A percentile compares a stretch with the other conserved stretches of the same genome.
Conservation (phyloP, 2,888 invertebrate species). For the Julus scanicus region DNA sequence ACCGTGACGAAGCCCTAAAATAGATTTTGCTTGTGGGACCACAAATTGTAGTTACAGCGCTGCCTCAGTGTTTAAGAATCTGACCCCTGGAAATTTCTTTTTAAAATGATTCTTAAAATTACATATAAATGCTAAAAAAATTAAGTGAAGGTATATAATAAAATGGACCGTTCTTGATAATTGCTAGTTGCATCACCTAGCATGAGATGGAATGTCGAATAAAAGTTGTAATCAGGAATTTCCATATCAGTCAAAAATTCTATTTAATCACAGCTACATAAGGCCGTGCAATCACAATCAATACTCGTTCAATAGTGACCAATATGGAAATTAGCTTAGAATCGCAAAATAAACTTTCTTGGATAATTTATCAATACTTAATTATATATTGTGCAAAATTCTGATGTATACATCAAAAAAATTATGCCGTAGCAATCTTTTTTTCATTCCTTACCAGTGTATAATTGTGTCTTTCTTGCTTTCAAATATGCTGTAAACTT, state of each 20-base stretch:
- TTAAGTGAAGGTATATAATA: not conserved
- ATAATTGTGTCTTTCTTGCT: not conserved
- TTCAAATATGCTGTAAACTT: conserved; percentile 31
- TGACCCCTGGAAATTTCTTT: too few relatives aligned
- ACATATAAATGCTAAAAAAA: too few relatives aligned
- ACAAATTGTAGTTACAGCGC: too few relatives aligned
- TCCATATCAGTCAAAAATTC: not conserved
- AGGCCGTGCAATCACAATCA: not conserved
- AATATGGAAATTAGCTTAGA: not conserved
- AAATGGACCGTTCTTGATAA: not conserved
- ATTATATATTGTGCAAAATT: not conserved
- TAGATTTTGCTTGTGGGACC: too few relatives aligned
- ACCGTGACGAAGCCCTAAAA: too few relatives aligned
- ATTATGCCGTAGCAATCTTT: not conserved
- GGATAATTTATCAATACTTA: not conserved
- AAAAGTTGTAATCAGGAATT: not conserved
- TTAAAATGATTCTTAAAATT: too few relatives aligned
- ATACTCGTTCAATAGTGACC: not conserved
- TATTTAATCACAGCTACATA: not conserved
- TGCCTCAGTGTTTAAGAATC: too few relatives aligned
- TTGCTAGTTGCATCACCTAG: not conserved
- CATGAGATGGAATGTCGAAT: not conserved
- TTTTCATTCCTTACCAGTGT: not conserved
- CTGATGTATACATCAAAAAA: not conserved
- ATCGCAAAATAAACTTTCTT: not conserved